A percentile compares a stretch with the other conserved stretches of the same genome.
Evolutionary conservation across 2,888 invertebrate species (phyloP).

Genomic region (Habroteleia sp.): DNA sequence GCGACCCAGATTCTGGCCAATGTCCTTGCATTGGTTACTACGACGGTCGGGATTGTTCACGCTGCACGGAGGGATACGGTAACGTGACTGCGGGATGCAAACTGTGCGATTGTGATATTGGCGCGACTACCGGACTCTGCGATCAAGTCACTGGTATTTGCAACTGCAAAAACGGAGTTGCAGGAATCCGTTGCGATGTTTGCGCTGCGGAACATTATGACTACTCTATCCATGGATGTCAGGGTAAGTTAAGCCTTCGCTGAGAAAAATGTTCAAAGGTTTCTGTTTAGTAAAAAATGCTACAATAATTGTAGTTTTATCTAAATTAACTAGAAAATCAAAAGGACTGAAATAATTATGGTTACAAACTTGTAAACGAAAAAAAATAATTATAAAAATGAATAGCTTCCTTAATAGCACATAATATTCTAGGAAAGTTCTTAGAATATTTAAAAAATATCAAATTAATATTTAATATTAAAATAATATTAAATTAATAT

Average conservation of each 20-base stretch:
- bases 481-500: no score
- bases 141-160: conserved; percentile 90
- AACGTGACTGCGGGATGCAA: conserved; percentile 90
- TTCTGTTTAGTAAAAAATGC: no score
- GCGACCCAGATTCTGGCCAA: conserved; percentile 88
- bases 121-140: conserved; percentile 87
- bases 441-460: no score
- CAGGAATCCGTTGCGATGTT: conserved; percentile 88
- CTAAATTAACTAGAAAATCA: no score
- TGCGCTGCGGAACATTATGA: conserved; percentile 89
- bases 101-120: conserved; percentile 90
- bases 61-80: conserved; percentile 84
- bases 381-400: no score
- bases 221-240: conserved; percentile 83
- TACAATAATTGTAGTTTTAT: no score
- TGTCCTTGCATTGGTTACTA: conserved; percentile 89
- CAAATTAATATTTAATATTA: no score
- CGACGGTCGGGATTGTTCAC: conserved; percentile 86
- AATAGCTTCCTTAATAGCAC: no score
- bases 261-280: no score
- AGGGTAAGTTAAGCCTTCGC: conserved; percentile 35
- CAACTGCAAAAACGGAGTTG: conserved; percentile 88
- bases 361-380: no score
- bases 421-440: no score
- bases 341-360: no score